Percentiles rank a stretch among this genome's conserved stretches.
Evolutionary conservation across 1,140 invertebrate species (phyloP).

Genomic region (Gonatopus flavifemur): DNA sequence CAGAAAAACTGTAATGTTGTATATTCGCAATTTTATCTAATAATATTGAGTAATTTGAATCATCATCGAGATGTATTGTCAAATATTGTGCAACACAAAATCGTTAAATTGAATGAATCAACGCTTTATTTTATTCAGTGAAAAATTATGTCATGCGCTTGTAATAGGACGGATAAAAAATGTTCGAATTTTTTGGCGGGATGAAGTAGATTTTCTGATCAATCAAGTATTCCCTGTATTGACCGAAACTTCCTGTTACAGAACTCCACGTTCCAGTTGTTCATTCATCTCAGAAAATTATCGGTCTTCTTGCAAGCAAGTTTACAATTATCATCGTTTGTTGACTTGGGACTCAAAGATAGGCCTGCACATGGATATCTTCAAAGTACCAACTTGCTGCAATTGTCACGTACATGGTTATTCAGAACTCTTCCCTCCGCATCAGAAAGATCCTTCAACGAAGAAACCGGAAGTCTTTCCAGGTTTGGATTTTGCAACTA

Average conservation of each 20-base stretch:
- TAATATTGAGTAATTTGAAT: too few species aligned
- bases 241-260: conserved; percentile 58
- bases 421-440: conserved; percentile 66
- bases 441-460: conserved; percentile 47
- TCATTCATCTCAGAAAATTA: conserved; percentile 80
- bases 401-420: conserved; percentile 81
- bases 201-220: too few species aligned
- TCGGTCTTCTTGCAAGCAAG: conserved; percentile 79
- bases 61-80: too few species aligned
- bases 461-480: conserved; percentile 47
- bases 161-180: too few species aligned
- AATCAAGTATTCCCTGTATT: too few species aligned
- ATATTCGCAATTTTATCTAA: too few species aligned
- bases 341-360: conserved; percentile 80
- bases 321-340: conserved; percentile 85
- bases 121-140: too few species aligned
- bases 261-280: conserved; percentile 72
- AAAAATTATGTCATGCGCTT: too few species aligned
- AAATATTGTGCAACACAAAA: too few species aligned
- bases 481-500: conserved; percentile 45
- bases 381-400: conserved; percentile 84
- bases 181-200: too few species aligned
- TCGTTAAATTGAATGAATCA: too few species aligned
- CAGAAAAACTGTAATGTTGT: too few species aligned
- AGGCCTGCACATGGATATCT: conserved; percentile 84